A percentile compares a stretch with the other conserved stretches of the same genome.
Conservation (phyloP, 2,113 vertebrate species). For the Ammodytes dubius region DNA sequence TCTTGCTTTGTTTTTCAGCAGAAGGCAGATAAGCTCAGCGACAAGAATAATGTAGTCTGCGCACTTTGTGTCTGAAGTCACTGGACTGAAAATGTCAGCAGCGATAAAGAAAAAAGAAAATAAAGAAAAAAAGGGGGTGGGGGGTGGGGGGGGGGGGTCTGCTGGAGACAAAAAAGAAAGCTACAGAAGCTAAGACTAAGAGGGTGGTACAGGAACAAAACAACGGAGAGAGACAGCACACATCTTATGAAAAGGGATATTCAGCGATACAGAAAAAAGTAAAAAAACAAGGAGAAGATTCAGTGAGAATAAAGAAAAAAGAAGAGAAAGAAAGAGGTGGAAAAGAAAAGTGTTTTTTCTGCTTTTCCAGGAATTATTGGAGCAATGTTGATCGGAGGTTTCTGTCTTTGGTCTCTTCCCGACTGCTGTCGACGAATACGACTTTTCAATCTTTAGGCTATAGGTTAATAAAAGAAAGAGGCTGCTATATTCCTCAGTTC, state of each 20-base stretch:
- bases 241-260: constrained; percentile 54
- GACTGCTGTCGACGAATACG: constrained; percentile 6
- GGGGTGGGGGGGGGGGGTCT: not conserved
- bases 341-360: constrained; percentile 1
- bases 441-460: constrained; percentile 9
- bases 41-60: constrained; percentile 49
- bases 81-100: constrained; percentile 76
- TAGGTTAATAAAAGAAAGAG: constrained; percentile 21
- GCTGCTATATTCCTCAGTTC: constrained; percentile 15
- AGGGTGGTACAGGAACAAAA: not conserved
- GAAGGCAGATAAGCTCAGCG: constrained; percentile 58
- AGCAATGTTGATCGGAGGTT: constrained; percentile 9
- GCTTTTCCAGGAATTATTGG: constrained; percentile 23
- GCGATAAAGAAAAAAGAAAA: constrained; percentile 46
- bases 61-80: constrained; percentile 67
- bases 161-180: constrained; percentile 5
- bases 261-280: constrained; percentile 10
- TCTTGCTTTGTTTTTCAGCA: constrained; percentile 51
- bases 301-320: constrained; percentile 3
- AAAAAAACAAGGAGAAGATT: not conserved
- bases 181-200: not conserved
- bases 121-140: not conserved
- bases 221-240: constrained; percentile 1
- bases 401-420: constrained; percentile 9
- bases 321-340: not conserved